phyloP scores from a whole-genome alignment of 2,888 invertebrate genomes.

The Lymantria monacha region DNA sequence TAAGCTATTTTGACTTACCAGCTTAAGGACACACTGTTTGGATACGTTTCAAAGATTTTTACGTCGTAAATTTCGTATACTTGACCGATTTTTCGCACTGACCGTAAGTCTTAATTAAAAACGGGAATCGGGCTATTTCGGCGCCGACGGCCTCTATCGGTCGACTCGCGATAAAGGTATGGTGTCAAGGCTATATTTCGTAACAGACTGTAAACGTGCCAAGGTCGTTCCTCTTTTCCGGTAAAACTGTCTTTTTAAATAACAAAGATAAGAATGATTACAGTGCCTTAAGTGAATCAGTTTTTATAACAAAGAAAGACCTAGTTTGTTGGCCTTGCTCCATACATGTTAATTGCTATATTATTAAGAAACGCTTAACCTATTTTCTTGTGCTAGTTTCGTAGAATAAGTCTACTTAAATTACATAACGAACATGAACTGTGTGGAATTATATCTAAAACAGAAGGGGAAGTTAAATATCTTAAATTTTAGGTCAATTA shows the following conservation, averaged over 20 bases:
- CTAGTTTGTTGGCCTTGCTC: conserved; percentile 59
- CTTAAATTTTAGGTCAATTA: conserved; percentile 13
- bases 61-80: conserved; percentile 50
- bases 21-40: conserved; percentile 50
- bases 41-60: conserved; percentile 46
- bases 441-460: conserved; percentile 45
- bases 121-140: conserved; percentile 61
- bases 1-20: conserved; percentile 42
- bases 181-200: conserved; percentile 76
- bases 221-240: conserved; percentile 65
- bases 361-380: conserved; percentile 79
- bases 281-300: conserved; percentile 30
- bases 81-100: conserved; percentile 72
- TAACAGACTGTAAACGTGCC: conserved; percentile 65
- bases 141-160: conserved; percentile 66
- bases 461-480: conserved; percentile 12
- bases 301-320: conserved; percentile 44
- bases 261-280: conserved; percentile 34
- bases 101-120: conserved; percentile 63
- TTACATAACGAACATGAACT: conserved; percentile 46
- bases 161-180: conserved; percentile 71
- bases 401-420: conserved; percentile 35
- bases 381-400: conserved; percentile 68
- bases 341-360: conserved; percentile 64
- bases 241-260: conserved; percentile 40